Conservation (phyloP, 2,113 vertebrate species). For the Myodes glareolus region DNA sequence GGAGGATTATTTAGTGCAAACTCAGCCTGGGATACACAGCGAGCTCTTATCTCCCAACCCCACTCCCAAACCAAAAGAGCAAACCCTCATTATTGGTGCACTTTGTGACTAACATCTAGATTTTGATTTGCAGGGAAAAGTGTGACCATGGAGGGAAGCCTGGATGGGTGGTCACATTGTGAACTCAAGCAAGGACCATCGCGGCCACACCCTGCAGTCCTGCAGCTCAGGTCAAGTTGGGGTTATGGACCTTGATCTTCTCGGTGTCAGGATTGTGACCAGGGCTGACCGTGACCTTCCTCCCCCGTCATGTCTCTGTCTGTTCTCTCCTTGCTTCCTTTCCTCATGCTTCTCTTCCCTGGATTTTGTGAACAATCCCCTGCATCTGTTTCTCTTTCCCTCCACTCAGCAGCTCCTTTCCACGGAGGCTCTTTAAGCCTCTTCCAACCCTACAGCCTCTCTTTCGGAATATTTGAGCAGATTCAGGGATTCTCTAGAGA, state of each 20-base stretch:
- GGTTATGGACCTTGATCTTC: not conserved
- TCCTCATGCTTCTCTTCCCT: not conserved
- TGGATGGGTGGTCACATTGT: rapidly evolving
- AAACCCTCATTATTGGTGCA: too few species aligned
- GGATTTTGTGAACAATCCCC: rapidly evolving
- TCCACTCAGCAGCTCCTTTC: rapidly evolving
- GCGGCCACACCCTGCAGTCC: too few species aligned
- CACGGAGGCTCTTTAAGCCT: rapidly evolving
- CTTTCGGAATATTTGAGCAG: rapidly evolving
- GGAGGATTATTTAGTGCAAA: not conserved
- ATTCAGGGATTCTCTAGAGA: rapidly evolving
- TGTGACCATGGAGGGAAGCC: rapidly evolving
- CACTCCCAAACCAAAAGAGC: not conserved
- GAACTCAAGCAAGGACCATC: not conserved
- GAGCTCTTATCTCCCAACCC: not conserved
- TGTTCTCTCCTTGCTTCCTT: rapidly evolving
- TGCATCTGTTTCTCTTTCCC: too few species aligned
- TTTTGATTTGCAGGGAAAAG: not conserved
- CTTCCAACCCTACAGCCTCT: rapidly evolving
- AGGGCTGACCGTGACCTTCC: rapidly evolving
- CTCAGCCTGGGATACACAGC: too few species aligned
- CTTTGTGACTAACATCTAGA: too few species aligned
- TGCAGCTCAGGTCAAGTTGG: not conserved
- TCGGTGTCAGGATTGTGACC: rapidly evolving
- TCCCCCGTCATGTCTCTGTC: too few species aligned